Percentiles rank a stretch among this genome's conserved stretches.
These are phyloP conservation scores for Drosophila neotestacea DNA, from an alignment of 2,888 invertebrate species.

Conservation along the genomic window DNA sequence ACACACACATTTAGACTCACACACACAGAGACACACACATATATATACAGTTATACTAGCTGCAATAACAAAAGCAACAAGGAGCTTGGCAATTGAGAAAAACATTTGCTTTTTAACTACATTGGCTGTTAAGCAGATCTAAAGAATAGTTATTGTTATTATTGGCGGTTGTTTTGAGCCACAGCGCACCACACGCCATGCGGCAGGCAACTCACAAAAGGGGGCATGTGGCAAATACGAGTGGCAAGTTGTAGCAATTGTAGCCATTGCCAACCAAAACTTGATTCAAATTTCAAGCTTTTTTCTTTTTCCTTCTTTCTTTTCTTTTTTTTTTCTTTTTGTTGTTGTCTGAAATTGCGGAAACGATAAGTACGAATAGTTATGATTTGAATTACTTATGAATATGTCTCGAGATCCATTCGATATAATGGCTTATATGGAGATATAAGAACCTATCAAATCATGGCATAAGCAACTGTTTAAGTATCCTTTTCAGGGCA, in stretches of 20 bases:
- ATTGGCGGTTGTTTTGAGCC: slow-evolving; percentile 63
- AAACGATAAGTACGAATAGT: slow-evolving; percentile 55
- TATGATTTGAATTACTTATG: slow-evolving; percentile 43
- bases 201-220: slow-evolving; percentile 1
- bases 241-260: background rate
- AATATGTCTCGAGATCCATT: slow-evolving; percentile 38
- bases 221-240: slow-evolving; percentile 13
- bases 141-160: slow-evolving; percentile 77
- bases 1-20: slow-evolving; percentile 16
- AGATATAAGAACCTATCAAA: slow-evolving; percentile 5
- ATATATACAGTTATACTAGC: background rate
- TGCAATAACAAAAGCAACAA: slow-evolving; percentile 34
- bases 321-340: background rate
- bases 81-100: slow-evolving; percentile 67
- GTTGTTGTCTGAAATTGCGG: slow-evolving; percentile 38
- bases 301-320: background rate
- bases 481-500: background rate
- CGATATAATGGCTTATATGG: slow-evolving; percentile 22
- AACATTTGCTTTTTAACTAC: slow-evolving; percentile 77
- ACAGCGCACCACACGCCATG: slow-evolving; percentile 49
- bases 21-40: slow-evolving; percentile 18
- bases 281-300: slow-evolving; percentile 26
- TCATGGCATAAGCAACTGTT: slow-evolving; percentile 6
- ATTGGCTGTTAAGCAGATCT: slow-evolving; percentile 79
- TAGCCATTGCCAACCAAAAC: slow-evolving; percentile 33